phyloP scores from a whole-genome alignment of 2,113 vertebrate genomes.

The Acinonyx jubatus region DNA sequence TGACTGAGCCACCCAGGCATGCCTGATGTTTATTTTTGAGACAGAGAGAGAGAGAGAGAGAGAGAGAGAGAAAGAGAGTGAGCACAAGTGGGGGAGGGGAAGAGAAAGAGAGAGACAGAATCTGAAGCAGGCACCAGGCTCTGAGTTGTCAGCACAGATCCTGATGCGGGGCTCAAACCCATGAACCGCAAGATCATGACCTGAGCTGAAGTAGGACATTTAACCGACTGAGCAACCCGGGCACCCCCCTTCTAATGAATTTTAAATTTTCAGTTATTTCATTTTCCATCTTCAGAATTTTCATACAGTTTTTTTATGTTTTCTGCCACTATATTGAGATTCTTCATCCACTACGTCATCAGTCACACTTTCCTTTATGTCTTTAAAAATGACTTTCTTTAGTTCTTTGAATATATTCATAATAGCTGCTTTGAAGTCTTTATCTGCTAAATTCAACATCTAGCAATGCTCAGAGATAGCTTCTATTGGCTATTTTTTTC shows the following conservation, averaged over 20 bases:
- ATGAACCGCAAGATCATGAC: too few species aligned
- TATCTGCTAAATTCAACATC: not conserved
- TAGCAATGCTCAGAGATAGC: not conserved
- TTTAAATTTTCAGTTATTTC: not conserved
- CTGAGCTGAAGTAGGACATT: too few species aligned
- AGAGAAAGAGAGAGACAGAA: too few species aligned
- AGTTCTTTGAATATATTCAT: not conserved
- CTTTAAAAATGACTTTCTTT: not conserved
- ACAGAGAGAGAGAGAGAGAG: too few species aligned
- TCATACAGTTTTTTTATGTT: not conserved
- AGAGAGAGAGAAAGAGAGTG: too few species aligned
- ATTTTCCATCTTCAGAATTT: not conserved
- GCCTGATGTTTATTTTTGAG: too few species aligned
- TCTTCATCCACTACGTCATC: not conserved
- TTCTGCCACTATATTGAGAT: not conserved
- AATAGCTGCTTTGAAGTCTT: not conserved
- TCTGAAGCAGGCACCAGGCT: too few species aligned
- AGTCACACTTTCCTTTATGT: not conserved
- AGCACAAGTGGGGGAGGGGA: too few species aligned
- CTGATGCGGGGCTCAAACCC: too few species aligned
- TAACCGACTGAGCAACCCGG: too few species aligned
- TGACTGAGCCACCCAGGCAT: too few species aligned
- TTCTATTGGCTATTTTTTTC: not conserved
- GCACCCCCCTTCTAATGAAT: not conserved
- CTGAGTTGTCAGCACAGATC: too few species aligned